A percentile compares a stretch with the other conserved stretches of the same genome.
These are phyloP conservation scores for Brenthis ino DNA, from an alignment of 2,888 invertebrate genomes.

Conservation along the genomic window DNA sequence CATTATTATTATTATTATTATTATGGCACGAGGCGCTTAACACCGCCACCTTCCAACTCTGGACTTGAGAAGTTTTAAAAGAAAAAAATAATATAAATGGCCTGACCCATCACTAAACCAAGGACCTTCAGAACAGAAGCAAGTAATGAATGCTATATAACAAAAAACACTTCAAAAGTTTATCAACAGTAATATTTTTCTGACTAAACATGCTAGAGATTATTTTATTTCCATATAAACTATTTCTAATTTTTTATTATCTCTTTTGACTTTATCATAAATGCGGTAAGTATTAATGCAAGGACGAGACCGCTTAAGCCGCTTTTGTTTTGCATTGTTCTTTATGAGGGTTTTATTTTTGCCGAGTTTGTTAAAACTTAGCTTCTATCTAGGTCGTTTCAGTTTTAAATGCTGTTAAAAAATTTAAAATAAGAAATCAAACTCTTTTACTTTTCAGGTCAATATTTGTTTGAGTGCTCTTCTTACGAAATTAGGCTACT, in stretches of 20 bases:
- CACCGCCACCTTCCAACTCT: neutral
- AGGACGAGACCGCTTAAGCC: slow-evolving; percentile 24
- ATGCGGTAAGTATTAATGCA: slow-evolving; percentile 20
- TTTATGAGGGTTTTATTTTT: slow-evolving; percentile 18
- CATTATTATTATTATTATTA: too few species aligned
- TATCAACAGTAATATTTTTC: too few species aligned
- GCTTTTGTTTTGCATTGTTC: slow-evolving; percentile 27
- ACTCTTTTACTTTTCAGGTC: slow-evolving; percentile 14
- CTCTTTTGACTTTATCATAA: slow-evolving; percentile 19
- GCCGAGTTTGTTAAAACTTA: slow-evolving; percentile 20
- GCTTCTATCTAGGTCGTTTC: slow-evolving; percentile 23
- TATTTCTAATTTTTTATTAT: slow-evolving; percentile 5
- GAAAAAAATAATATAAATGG: neutral
- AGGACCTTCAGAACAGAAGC: too few species aligned
- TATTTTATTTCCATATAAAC: neutral
- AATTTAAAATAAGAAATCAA: slow-evolving; percentile 13
- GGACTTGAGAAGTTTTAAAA: neutral
- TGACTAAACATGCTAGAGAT: too few species aligned
- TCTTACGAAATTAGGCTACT: neutral
- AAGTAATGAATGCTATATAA: too few species aligned
- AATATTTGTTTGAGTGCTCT: neutral
- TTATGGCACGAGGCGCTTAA: too few species aligned
- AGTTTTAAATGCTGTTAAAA: slow-evolving; percentile 21
- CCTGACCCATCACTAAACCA: too few species aligned
- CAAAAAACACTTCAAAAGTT: too few species aligned